Percentiles rank a stretch among this genome's conserved stretches.
Evolutionary conservation across 2,113 vertebrate species (phyloP).

Genomic region (Archilochus colubris): DNA sequence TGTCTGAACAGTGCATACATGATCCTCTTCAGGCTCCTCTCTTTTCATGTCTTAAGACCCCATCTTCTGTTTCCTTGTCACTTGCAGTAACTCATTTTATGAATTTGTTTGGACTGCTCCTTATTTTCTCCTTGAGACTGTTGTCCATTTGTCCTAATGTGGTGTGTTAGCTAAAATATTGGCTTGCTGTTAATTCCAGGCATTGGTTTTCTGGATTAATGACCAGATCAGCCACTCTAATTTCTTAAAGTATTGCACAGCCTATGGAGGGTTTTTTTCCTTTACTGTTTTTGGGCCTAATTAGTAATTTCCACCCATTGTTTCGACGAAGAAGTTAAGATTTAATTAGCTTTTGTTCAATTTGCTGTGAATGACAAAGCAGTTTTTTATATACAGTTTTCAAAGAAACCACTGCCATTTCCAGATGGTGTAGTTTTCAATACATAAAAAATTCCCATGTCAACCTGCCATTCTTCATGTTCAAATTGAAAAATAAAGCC

Average conservation of each 20-base stretch:
- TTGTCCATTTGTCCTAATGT: neutral
- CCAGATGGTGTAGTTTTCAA: neutral
- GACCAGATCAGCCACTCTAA: neutral
- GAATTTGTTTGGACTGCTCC: neutral
- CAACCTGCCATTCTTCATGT: neutral
- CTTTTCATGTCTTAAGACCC: neutral
- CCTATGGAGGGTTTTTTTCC: neutral
- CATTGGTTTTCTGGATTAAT: neutral
- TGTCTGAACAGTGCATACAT: accelerated
- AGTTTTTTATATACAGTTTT: neutral
- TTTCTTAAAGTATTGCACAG: neutral
- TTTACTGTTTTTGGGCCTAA: neutral
- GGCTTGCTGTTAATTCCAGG: neutral
- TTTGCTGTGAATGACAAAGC: neutral
- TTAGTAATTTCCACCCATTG: neutral
- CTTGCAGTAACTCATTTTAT: accelerated
- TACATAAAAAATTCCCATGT: neutral
- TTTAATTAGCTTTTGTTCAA: constrained; percentile 6
- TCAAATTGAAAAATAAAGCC: constrained; percentile 5
- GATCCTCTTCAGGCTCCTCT: neutral
- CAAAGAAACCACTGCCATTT: neutral
- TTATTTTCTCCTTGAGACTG: neutral
- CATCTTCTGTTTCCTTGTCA: neutral
- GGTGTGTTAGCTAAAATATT: neutral
- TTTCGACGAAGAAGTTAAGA: neutral